These are phyloP conservation scores for Pelodiscus sinensis DNA, from an alignment of 2,113 vertebrate genomes.

Conservation along the genomic window DNA sequence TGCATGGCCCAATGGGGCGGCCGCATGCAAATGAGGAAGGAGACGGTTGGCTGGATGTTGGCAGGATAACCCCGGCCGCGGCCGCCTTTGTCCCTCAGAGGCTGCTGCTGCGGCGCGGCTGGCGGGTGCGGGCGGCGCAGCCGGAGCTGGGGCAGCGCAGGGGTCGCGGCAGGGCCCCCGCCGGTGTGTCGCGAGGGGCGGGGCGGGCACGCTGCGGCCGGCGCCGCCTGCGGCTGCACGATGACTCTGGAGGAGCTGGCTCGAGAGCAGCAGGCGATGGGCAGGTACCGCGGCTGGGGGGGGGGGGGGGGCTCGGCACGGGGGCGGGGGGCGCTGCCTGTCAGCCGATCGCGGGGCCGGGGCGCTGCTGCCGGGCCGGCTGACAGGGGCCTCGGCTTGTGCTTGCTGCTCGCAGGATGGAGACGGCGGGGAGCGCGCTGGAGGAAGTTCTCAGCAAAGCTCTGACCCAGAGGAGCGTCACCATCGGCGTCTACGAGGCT, in stretches of 20 bases:
- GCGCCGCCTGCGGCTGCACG: conserved; percentile 42
- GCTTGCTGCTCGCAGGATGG: conserved; percentile 84
- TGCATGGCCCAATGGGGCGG: conserved; percentile 67
- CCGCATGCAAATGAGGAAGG: conserved; percentile 44
- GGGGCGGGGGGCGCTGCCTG: too few species aligned
- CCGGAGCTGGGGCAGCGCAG: too few species aligned
- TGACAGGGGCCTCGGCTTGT: background rate
- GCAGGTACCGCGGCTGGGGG: conserved; percentile 55
- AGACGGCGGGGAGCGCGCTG: conserved; percentile 88
- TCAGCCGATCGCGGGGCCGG: background rate
- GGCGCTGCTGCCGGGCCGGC: background rate
- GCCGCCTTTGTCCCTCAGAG: conserved; percentile 72
- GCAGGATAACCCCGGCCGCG: conserved; percentile 32
- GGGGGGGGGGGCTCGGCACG: too few species aligned
- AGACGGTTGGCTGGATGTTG: conserved; percentile 60
- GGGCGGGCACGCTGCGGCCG: background rate
- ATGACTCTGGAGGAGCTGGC: conserved; percentile 82
- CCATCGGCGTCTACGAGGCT: conserved; percentile 93
- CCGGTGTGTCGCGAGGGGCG: background rate
- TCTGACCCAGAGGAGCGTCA: conserved; percentile 91
- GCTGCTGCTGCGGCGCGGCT: background rate
- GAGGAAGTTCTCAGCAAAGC: conserved; percentile 92
- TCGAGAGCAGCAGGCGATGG: conserved; percentile 73
- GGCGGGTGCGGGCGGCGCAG: background rate
- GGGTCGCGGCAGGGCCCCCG: background rate